Conservation (phyloP, 2,113 vertebrate genomes). For the Actinemys pallida region DNA sequence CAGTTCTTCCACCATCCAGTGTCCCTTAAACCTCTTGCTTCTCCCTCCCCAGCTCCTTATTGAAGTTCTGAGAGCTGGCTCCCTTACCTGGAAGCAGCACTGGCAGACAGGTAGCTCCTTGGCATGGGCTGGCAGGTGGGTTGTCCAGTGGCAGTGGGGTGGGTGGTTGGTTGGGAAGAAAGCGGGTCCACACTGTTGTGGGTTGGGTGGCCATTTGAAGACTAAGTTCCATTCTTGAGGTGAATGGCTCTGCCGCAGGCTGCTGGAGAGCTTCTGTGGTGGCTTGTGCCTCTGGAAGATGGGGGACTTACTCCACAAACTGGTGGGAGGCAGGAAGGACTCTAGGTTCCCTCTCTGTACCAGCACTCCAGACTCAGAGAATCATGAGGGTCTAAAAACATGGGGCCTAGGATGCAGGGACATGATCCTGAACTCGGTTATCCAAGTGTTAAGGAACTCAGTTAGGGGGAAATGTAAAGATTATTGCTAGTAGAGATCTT, state of each 20-base stretch:
- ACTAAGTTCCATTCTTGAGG: background rate
- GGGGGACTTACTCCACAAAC: background rate
- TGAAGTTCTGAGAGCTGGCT: background rate
- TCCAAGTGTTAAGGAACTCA: background rate
- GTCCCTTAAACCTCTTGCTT: fast-evolving
- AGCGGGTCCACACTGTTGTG: background rate
- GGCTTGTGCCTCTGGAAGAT: background rate
- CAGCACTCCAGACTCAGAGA: background rate
- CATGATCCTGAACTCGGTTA: background rate
- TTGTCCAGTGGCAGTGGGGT: background rate
- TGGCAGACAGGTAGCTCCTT: background rate
- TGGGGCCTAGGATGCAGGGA: background rate
- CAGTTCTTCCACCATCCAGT: fast-evolving
- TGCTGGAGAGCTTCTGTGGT: background rate
- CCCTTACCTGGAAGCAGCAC: background rate
- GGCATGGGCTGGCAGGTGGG: no score
- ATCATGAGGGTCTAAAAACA: background rate
- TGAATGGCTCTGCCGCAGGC: background rate
- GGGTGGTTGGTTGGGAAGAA: background rate
- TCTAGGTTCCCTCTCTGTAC: no score
- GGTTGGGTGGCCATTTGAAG: background rate
- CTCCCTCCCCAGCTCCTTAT: fast-evolving
- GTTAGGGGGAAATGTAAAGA: background rate
- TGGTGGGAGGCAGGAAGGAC: background rate
- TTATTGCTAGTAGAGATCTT: background rate